These are phyloP conservation scores for Acrobasis consociella DNA, from an alignment of 2,888 invertebrate species.

Conservation along the genomic window DNA sequence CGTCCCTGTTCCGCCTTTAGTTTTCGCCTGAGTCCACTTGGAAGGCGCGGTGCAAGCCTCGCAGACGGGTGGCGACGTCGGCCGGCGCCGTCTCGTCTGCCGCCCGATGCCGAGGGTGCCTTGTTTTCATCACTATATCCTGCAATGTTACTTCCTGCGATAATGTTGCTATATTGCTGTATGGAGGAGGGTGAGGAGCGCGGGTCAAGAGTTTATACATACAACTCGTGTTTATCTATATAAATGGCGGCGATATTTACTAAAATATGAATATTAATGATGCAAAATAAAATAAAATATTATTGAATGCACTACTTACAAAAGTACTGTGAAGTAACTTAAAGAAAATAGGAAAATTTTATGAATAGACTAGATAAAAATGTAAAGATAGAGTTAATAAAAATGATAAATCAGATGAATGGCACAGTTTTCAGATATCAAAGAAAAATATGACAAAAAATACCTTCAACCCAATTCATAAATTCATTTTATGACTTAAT, in stretches of 20 bases:
- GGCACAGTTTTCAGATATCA: too few relatives aligned
- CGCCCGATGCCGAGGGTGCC: conserved; percentile 35
- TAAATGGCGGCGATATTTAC: too few relatives aligned
- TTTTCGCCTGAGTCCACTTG: conserved; percentile 13
- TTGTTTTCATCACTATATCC: background rate
- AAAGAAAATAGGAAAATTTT: too few relatives aligned
- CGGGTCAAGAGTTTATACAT: background rate
- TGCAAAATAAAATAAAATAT: too few relatives aligned
- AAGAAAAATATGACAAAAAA: background rate
- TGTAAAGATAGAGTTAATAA: too few relatives aligned
- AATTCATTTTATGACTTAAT: background rate
- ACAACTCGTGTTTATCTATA: too few relatives aligned
- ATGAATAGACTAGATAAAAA: too few relatives aligned
- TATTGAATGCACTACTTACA: too few relatives aligned
- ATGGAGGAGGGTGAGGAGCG: background rate
- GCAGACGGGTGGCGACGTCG: conserved; percentile 1
- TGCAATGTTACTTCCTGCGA: background rate
- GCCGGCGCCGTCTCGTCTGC: conserved; percentile 66
- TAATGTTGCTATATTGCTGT: background rate
- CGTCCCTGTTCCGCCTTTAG: background rate
- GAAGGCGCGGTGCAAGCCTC: conserved; percentile 5
- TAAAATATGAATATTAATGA: too few relatives aligned
- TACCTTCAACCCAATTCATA: background rate
- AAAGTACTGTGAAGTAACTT: too few relatives aligned
- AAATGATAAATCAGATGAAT: too few relatives aligned